phyloP scores from a whole-genome alignment of 2,113 vertebrate genomes.

The Megaleporinus macrocephalus region DNA sequence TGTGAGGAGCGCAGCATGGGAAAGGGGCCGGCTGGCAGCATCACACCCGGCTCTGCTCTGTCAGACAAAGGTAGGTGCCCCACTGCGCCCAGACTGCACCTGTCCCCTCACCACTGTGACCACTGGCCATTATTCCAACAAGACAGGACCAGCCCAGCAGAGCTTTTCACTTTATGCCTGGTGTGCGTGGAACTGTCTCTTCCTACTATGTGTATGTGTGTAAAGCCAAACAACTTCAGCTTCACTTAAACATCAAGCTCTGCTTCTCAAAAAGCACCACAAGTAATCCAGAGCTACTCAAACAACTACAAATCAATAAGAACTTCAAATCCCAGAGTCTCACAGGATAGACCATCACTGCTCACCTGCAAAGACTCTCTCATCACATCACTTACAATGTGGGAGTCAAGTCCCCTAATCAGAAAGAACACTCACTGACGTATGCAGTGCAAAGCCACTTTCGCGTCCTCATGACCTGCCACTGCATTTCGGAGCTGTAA shows the following conservation, averaged over 20 bases:
- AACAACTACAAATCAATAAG: constrained; percentile 45
- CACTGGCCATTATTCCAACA: constrained; percentile 62
- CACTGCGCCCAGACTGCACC: constrained; percentile 37
- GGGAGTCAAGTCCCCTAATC: constrained; percentile 41
- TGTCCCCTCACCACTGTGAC: constrained; percentile 47
- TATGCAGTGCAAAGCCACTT: constrained; percentile 7
- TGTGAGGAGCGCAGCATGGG: constrained; percentile 40
- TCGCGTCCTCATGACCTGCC: not conserved
- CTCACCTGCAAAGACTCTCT: constrained; percentile 52
- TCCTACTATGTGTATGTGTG: not conserved
- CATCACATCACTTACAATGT: constrained; percentile 13
- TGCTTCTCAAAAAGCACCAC: constrained; percentile 36
- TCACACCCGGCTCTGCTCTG: constrained; percentile 17
- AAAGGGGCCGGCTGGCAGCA: constrained; percentile 32
- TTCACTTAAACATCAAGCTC: constrained; percentile 56
- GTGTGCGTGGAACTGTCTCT: constrained; percentile 36
- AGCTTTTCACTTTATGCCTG: constrained; percentile 65
- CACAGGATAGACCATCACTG: constrained; percentile 23
- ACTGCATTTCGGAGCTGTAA: not conserved
- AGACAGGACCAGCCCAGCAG: constrained; percentile 54
- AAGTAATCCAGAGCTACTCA: constrained; percentile 47
- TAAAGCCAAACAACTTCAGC: constrained; percentile 36
- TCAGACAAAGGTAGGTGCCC: constrained; percentile 33
- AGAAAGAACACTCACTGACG: constrained; percentile 39
- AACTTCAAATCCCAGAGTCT: constrained; percentile 33